Conservation (phyloP, 2,888 invertebrate genomes). For the Xiphydria camelus region DNA sequence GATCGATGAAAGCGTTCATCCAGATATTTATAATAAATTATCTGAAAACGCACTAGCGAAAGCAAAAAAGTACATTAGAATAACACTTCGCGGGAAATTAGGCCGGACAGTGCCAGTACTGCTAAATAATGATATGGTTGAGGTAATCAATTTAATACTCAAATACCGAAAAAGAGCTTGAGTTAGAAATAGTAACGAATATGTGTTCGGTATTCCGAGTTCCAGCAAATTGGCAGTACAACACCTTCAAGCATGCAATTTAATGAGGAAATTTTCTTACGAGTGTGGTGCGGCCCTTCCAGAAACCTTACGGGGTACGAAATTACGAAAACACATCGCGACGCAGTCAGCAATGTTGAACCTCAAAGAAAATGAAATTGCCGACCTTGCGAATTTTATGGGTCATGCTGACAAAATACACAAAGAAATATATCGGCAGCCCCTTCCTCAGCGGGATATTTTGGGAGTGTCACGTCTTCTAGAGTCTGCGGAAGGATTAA, state of each 20-base stretch:
- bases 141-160: neutral
- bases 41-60: no score
- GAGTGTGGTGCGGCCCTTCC: slow-evolving; percentile 10
- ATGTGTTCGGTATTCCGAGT: slow-evolving; percentile 7
- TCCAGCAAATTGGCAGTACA: neutral
- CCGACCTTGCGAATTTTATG: no score
- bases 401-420: no score
- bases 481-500: no score
- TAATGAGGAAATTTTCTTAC: slow-evolving; percentile 9
- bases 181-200: slow-evolving; percentile 1
- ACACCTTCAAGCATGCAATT: slow-evolving; percentile 1
- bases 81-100: slow-evolving; percentile 5
- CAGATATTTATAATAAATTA: no score
- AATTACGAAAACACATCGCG: slow-evolving; percentile 5
- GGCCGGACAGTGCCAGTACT: slow-evolving; percentile 6
- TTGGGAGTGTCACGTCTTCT: no score
- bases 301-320: slow-evolving; percentile 4
- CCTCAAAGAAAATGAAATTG: neutral
- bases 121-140: neutral
- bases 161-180: slow-evolving; percentile 8
- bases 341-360: no score
- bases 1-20: no score
- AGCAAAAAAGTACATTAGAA: no score
- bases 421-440: no score
- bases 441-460: no score